A percentile compares a stretch with the other conserved stretches of the same genome.
Evolutionary conservation across 1,140 invertebrate genomes (phyloP).

Genomic region (Gonioctena quinquepunctata): DNA sequence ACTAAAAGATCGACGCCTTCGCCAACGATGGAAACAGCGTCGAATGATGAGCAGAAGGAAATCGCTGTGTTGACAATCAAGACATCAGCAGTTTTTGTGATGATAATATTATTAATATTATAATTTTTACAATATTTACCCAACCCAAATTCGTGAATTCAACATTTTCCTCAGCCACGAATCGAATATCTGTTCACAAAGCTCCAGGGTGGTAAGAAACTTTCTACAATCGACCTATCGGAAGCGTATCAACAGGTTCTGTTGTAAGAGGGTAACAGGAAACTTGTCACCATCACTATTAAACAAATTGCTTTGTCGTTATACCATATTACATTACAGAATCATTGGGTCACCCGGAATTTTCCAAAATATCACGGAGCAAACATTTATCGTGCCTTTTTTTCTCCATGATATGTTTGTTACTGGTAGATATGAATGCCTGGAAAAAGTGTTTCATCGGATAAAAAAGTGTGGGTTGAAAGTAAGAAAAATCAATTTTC

Average conservation of each 20-base stretch:
- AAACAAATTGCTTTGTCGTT: conserved; percentile 9
- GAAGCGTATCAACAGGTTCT: conserved; percentile 48
- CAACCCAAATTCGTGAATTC: conserved; percentile 10
- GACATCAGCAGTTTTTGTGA: too few species aligned
- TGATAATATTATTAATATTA: too few species aligned
- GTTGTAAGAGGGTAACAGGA: conserved; percentile 19
- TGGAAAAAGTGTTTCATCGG: conserved; percentile 30
- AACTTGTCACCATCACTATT: conserved; percentile 13
- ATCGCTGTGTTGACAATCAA: too few species aligned
- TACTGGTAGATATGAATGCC: conserved; percentile 26
- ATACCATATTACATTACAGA: background rate
- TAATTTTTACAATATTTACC: too few species aligned
- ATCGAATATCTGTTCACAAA: conserved; percentile 11
- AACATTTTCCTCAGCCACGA: background rate
- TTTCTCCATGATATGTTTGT: too few species aligned
- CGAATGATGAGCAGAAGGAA: too few species aligned
- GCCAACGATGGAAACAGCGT: too few species aligned
- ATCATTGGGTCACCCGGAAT: background rate
- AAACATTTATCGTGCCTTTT: conserved; percentile 27
- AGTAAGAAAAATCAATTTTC: too few species aligned
- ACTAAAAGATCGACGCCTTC: too few species aligned
- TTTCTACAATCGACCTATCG: conserved; percentile 31
- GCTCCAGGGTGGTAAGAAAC: conserved; percentile 6
- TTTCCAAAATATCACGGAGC: conserved; percentile 7
- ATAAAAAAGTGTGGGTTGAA: conserved; percentile 33